Evolutionary conservation across 1,140 invertebrate genomes (phyloP), one percentile per base, ranked within the genome.

Genomic region (Zaprionus africanus): DNA sequence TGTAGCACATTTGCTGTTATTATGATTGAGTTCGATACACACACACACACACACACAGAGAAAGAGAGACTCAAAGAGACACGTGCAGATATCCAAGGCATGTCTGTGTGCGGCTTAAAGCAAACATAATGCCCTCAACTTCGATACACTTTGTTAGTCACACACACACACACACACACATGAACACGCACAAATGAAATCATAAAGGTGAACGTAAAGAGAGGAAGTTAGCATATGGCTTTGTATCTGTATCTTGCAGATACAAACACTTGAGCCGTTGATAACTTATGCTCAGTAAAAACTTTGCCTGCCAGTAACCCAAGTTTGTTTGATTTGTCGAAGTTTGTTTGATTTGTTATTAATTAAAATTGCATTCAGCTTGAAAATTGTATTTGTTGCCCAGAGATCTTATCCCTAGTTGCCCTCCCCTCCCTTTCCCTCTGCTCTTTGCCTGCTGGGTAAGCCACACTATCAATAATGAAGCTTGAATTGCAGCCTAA

Each of bases 341-440:
- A 86, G 72, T 88, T 87, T 91, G 87, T 91, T 91, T 91, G 87
- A 87, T 91, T 91, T 91, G 85, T 87, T 83, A 91, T 91, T 91
- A 91, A 91, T 91, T 91, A 91, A 91, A 91, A 91, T 91, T 91
- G 87, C 87, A 91, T 91, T 91, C 87, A 91, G 79, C 75, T 91
- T 91, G 87, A 91, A 91, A 91, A 90, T 82, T 69, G 79, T 90
- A 82, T 90, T 90, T 82, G 85, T 90, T 84, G 85, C 56, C 62
- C 17, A 62, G 49, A 59, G 26, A 75, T 67, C 66, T 88, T 88
- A 87, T 78, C 67, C 22, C 7, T 81, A n/a, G 28, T 38, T 63
- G 12, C 58, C 78, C 61, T 17, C 59, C 13, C 59, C 13, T 13
- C 11, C 6, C 46, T 3, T 26, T 26, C 11, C 28, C 17, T 2